phyloP scores from a whole-genome alignment of 2,113 vertebrate genomes.

The Coreoperca whiteheadi region DNA sequence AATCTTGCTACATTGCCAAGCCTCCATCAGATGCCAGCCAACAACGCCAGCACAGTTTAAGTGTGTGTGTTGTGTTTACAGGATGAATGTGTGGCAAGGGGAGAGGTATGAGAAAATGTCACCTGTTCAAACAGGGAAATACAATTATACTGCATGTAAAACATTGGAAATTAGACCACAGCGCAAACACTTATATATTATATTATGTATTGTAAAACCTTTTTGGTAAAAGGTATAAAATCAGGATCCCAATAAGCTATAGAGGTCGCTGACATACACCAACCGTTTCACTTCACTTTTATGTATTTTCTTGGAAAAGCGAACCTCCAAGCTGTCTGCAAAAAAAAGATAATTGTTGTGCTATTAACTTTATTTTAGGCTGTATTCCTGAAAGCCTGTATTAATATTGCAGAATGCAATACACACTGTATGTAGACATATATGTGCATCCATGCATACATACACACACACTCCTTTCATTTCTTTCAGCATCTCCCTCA shows the following conservation, averaged over 20 bases:
- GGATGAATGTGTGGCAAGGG: background rate
- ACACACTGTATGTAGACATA: background rate
- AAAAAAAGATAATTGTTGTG: conserved; percentile 31
- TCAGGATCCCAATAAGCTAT: background rate
- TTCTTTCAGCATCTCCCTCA: conserved; percentile 31
- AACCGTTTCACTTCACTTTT: conserved; percentile 5
- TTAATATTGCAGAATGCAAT: background rate
- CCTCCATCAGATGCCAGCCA: background rate
- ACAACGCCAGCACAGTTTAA: background rate
- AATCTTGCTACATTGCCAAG: background rate
- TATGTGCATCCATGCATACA: conserved; percentile 1
- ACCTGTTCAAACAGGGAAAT: conserved; percentile 33
- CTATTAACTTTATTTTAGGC: background rate
- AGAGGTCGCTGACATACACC: background rate
- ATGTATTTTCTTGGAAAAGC: conserved; percentile 24
- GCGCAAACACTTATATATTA: background rate
- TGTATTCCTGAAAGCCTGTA: background rate
- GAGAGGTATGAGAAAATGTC: conserved; percentile 9
- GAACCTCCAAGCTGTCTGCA: conserved; percentile 8
- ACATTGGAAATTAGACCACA: conserved; percentile 16
- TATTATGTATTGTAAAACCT: background rate
- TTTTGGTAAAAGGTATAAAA: background rate
- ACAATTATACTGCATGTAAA: conserved; percentile 6
- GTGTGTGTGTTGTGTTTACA: conserved; percentile 2
- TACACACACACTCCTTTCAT: background rate